phyloP scores from a whole-genome alignment of 2,888 invertebrate genomes.

The Papilio demoleus region DNA sequence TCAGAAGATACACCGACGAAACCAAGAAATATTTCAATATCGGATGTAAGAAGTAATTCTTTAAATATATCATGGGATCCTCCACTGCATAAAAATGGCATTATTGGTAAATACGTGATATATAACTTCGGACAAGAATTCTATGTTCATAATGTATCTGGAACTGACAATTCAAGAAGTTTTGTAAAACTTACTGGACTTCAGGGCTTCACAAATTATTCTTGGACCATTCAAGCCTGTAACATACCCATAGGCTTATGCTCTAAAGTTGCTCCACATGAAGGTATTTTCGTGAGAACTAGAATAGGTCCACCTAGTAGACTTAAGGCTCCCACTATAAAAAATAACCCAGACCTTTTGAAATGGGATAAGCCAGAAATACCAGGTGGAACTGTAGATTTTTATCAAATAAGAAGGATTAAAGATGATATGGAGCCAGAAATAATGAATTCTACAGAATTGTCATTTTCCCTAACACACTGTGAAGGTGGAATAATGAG shows the following conservation, averaged over 20 bases:
- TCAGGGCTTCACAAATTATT: slow-evolving; percentile 86
- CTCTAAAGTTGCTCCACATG: slow-evolving; percentile 80
- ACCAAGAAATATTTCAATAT: slow-evolving; percentile 84
- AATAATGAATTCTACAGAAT: slow-evolving; percentile 63
- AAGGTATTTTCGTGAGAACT: slow-evolving; percentile 81
- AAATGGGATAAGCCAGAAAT: slow-evolving; percentile 79
- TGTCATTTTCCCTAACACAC: slow-evolving; percentile 54
- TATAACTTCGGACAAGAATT: slow-evolving; percentile 69
- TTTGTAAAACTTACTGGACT: slow-evolving; percentile 67
- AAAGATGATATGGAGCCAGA: slow-evolving; percentile 59
- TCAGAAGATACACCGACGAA: slow-evolving; percentile 85
- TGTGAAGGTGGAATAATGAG: slow-evolving; percentile 66
- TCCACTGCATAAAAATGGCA: slow-evolving; percentile 89
- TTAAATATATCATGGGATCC: slow-evolving; percentile 86
- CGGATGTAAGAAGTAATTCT: slow-evolving; percentile 85
- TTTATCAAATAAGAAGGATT: slow-evolving; percentile 80
- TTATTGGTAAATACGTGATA: slow-evolving; percentile 87
- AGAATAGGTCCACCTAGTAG: slow-evolving; percentile 84
- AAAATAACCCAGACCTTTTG: slow-evolving; percentile 61
- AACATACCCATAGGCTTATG: slow-evolving; percentile 84
- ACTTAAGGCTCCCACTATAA: slow-evolving; percentile 62
- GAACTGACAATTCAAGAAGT: slow-evolving; percentile 59
- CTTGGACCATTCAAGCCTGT: slow-evolving; percentile 88
- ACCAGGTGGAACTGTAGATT: slow-evolving; percentile 82
- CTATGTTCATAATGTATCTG: slow-evolving; percentile 55